phyloP scores from a whole-genome alignment of 2,113 vertebrate genomes.

The Donacobius atricapilla region DNA sequence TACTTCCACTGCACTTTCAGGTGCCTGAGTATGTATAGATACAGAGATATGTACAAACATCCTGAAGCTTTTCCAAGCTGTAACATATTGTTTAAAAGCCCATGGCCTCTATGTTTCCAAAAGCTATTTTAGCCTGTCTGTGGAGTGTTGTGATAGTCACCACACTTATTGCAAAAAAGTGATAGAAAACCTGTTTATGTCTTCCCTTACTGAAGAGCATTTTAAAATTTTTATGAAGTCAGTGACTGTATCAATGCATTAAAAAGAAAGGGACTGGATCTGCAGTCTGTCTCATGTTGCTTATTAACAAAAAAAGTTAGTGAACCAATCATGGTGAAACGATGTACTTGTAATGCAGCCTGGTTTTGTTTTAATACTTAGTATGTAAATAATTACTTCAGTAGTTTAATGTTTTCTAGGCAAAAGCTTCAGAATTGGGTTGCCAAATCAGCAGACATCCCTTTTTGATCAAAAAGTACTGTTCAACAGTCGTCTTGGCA shows the following conservation, averaged over 20 bases:
- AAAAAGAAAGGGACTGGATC: background rate
- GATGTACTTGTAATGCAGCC: background rate
- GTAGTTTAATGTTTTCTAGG: conserved; percentile 31
- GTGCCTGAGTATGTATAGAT: background rate
- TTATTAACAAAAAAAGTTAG: conserved; percentile 25
- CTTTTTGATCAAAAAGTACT: background rate
- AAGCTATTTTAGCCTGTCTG: background rate
- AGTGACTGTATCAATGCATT: background rate
- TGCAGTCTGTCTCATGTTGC: background rate
- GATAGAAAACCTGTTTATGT: background rate
- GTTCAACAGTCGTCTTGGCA: background rate
- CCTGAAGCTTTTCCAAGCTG: background rate
- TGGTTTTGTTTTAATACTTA: conserved; percentile 19
- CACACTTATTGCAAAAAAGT: background rate
- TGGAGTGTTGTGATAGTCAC: background rate
- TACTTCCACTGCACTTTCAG: background rate
- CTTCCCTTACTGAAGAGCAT: background rate
- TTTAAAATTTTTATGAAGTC: background rate
- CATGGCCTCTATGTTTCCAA: background rate
- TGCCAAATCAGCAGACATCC: background rate
- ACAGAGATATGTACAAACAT: background rate
- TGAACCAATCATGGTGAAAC: conserved; percentile 2
- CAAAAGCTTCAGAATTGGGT: background rate
- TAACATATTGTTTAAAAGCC: background rate
- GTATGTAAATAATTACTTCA: conserved; percentile 52